Evolutionary conservation across 2,797 vertebrate species (phyloP), one percentile per base, ranked within the genome.

Genomic region (Pseudochirops corinnae): DNA sequence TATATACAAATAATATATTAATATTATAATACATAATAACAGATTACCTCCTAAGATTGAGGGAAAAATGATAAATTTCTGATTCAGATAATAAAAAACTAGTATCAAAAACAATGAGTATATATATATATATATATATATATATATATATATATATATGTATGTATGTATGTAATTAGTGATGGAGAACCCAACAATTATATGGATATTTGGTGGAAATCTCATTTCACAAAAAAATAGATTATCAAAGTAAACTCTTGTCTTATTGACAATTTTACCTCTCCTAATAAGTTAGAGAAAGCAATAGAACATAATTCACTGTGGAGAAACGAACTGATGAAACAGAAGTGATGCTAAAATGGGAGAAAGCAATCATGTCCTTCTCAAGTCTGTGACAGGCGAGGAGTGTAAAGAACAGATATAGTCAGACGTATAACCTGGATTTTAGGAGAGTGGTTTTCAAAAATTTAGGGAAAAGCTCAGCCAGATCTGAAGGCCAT

Each of bases 131-230:
- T 46, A 46, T 46, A 46, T 46, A 46, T n/a, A 4, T 16, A n/a
- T n/a, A n/a, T 5, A 33, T 6, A 7, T 18, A 46, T 16, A 4
- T 6, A n/a, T n/a, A n/a, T 5, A 7, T 18, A 46, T 16, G 1
- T 6, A n/a, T n/a, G 18, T 5, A n/a, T 39, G 39, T 21, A 10
- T 74, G 39, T 39, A 39, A 39, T 39, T 24, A 21, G n/a, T 74
- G n/a, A 74, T 39, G 67, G 18, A 62, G 18, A 31, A 33, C 1
- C 33, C 33, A 67, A n/a, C 62, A 67, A 67, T 67, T 16, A 16
- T 6, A 4, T 67, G 33, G 7, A 46, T 82, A 82, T 46, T 21
- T 82, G 74, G 11, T 82, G 74, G 39, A 24, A 82, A 82, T 82
- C 18, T 82, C 74, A 82, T 82, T 11, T 39, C 18, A 82, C 21